Evolutionary conservation across 2,797 vertebrate genomes (phyloP).

Genomic region (Microcaecilia unicolor): DNA sequence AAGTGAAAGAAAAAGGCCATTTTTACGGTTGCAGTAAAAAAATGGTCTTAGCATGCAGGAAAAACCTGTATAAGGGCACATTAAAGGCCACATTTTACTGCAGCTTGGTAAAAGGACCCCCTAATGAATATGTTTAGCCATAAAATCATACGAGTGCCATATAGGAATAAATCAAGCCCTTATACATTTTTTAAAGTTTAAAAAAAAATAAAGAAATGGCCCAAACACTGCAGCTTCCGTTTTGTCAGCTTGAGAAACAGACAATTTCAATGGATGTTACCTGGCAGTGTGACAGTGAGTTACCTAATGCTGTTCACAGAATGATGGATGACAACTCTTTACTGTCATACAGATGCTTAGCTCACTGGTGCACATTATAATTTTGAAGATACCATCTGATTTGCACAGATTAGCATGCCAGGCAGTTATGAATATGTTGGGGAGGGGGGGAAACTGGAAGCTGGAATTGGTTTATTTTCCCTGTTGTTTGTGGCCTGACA

Average conservation of each 20-base stretch:
- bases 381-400: conserved; percentile 48
- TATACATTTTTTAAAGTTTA: background rate
- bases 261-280: conserved; percentile 36
- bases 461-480: conserved; percentile 40
- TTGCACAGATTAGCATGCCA: conserved; percentile 44
- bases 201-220: conserved; percentile 5
- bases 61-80: no score
- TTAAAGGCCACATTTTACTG: no score
- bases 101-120: no score
- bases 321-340: conserved; percentile 47
- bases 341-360: conserved; percentile 53
- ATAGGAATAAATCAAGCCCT: no score
- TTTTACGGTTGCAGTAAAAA: no score
- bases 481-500: conserved; percentile 44
- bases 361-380: conserved; percentile 42
- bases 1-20: no score
- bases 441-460: conserved; percentile 14
- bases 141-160: no score
- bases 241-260: conserved; percentile 24
- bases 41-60: no score
- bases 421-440: conserved; percentile 26
- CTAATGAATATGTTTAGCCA: no score
- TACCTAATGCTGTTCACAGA: conserved; percentile 41
- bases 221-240: conserved; percentile 18
- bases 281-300: conserved; percentile 40